Percentiles rank a stretch among this genome's conserved stretches.
These are phyloP conservation scores for Gambelia wislizenii DNA, from an alignment of 2,797 vertebrate species.

Conservation along the genomic window DNA sequence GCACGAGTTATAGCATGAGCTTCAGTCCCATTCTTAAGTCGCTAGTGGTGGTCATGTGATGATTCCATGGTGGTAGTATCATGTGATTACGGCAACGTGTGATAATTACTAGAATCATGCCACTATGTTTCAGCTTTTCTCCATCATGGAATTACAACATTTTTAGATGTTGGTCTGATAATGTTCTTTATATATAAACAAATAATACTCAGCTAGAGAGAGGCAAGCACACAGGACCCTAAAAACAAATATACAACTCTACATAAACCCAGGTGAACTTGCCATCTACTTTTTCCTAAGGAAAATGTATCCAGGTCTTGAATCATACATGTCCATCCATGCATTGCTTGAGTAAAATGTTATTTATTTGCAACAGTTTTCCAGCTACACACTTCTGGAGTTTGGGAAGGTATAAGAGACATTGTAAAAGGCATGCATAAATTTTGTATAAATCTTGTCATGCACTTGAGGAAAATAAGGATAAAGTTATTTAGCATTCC, in stretches of 20 bases:
- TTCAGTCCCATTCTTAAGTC: no score
- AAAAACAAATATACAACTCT: neutral
- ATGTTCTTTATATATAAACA: no score
- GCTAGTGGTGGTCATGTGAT: no score
- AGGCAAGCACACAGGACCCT: neutral
- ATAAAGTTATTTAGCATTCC: neutral
- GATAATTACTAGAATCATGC: no score
- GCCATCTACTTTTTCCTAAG: neutral
- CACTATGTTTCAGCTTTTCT: no score
- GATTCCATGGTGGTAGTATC: no score
- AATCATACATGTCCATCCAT: neutral
- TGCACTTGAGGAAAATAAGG: neutral
- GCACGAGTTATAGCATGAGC: no score
- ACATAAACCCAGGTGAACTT: neutral
- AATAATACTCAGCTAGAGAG: no score
- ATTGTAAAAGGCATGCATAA: neutral
- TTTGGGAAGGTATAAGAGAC: neutral
- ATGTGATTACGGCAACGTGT: no score
- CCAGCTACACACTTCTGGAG: neutral
- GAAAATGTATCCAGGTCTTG: neutral
- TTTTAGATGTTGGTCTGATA: no score
- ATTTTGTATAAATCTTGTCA: neutral
- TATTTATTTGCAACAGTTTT: slow-evolving; percentile 12
- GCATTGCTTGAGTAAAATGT: neutral
- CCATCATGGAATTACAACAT: no score